These are phyloP conservation scores for Sorex araneus DNA, from an alignment of 2,113 vertebrate genomes.

Conservation along the genomic window DNA sequence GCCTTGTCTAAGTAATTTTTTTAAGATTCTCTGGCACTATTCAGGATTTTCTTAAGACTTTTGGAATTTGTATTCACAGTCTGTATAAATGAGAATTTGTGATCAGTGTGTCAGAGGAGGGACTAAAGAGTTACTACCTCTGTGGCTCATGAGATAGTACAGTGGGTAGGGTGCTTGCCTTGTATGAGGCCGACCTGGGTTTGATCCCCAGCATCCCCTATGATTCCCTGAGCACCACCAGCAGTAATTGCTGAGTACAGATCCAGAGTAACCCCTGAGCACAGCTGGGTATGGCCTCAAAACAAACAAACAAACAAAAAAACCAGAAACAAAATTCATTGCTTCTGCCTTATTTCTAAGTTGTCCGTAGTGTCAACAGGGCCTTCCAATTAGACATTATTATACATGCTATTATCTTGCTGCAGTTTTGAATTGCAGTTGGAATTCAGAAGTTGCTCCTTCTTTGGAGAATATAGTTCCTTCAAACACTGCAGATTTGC, in stretches of 20 bases:
- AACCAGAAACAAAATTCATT: too few species aligned
- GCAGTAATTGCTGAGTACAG: too few species aligned
- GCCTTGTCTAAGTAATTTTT: not conserved
- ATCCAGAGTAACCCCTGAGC: too few species aligned
- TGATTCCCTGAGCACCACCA: too few species aligned
- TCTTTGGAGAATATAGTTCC: slow-evolving; percentile 1
- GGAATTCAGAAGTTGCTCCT: not conserved
- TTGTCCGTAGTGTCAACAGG: not conserved
- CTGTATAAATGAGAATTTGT: slow-evolving; percentile 10
- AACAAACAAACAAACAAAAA: too few species aligned
- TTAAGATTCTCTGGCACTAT: slow-evolving; percentile 7
- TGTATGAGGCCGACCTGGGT: too few species aligned
- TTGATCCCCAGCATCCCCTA: too few species aligned
- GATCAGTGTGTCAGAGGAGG: not conserved
- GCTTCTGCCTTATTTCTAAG: not conserved
- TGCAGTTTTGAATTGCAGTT: not conserved
- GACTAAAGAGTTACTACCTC: not conserved
- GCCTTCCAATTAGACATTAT: not conserved
- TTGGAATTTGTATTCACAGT: too few species aligned
- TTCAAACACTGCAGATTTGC: slow-evolving; percentile 36
- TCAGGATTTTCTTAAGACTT: not conserved
- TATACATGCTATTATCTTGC: not conserved
- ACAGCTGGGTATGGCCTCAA: too few species aligned
- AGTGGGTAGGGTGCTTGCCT: too few species aligned
- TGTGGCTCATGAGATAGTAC: too few species aligned